These are phyloP conservation scores for Sabellastarte sp. DNA, from an alignment of 2,888 invertebrate genomes.

Conservation along the genomic window DNA sequence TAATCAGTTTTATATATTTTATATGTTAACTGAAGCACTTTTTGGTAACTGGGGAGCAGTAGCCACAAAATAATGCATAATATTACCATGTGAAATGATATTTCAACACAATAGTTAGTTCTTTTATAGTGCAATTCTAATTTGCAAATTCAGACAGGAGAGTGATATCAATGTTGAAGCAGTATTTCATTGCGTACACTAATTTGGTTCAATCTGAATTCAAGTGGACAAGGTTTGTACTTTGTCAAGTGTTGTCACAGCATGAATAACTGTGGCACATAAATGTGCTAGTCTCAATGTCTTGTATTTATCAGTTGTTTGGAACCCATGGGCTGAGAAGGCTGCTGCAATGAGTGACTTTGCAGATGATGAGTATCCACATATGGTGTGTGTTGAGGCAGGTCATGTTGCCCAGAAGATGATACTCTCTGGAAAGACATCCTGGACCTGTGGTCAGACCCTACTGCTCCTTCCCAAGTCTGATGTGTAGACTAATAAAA, in stretches of 20 bases:
- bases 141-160: too few relatives aligned
- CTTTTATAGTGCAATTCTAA: too few relatives aligned
- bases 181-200: too few relatives aligned
- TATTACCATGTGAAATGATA: too few relatives aligned
- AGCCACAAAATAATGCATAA: too few relatives aligned
- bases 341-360: slow-evolving; percentile 91
- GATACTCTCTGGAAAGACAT: slow-evolving; percentile 80
- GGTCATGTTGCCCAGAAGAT: slow-evolving; percentile 87
- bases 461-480: slow-evolving; percentile 68
- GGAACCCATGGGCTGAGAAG: slow-evolving; percentile 95
- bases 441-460: slow-evolving; percentile 85
- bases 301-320: slow-evolving; percentile 69
- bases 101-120: too few relatives aligned
- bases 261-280: neutral
- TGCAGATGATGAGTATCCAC: slow-evolving; percentile 94
- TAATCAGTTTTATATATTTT: too few relatives aligned
- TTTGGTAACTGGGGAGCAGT: too few relatives aligned
- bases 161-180: too few relatives aligned
- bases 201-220: neutral
- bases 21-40: too few relatives aligned
- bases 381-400: slow-evolving; percentile 95
- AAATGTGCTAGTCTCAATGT: slow-evolving; percentile 2
- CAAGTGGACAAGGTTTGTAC: neutral
- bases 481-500: neutral
- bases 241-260: too few relatives aligned